These are phyloP conservation scores for Formica exsecta DNA, from an alignment of 1,140 invertebrate genomes.

Conservation along the genomic window DNA sequence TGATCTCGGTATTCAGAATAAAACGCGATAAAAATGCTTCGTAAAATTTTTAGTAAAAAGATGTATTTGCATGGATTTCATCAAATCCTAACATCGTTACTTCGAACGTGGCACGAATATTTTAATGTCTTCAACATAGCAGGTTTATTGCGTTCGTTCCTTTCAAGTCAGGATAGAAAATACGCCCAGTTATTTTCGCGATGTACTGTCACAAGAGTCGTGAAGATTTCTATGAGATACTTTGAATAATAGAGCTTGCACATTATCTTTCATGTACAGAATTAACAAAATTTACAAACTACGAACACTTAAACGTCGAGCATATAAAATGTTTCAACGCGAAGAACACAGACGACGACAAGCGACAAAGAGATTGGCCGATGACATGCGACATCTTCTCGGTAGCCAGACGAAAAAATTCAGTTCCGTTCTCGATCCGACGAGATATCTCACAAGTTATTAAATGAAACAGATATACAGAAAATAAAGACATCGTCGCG, in stretches of 20 bases:
- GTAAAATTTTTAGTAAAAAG: not conserved
- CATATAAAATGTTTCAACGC: slow-evolving; percentile 20
- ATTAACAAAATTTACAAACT: slow-evolving; percentile 20
- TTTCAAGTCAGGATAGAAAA: not conserved
- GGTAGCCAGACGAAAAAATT: slow-evolving; percentile 12
- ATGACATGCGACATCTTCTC: not conserved
- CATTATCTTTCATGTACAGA: not conserved
- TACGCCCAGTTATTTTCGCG: not conserved
- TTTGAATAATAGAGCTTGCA: not conserved
- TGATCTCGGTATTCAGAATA: not conserved
- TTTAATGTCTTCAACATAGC: not conserved
- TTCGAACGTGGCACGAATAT: not conserved
- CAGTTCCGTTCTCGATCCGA: not conserved
- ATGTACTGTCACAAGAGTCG: not conserved
- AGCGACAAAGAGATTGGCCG: not conserved
- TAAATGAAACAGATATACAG: slow-evolving; percentile 31
- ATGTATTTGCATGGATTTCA: not conserved
- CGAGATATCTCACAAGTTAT: slow-evolving; percentile 19
- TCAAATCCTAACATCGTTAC: not conserved
- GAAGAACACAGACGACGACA: not conserved
- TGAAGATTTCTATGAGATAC: not conserved
- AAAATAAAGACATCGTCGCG: slow-evolving; percentile 44
- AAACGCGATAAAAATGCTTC: not conserved
- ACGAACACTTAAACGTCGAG: not conserved
- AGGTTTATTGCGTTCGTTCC: not conserved